Evolutionary conservation across 2,888 invertebrate genomes (phyloP), one percentile per base, ranked within the genome.

Genomic region (Thymelicus lineola): DNA sequence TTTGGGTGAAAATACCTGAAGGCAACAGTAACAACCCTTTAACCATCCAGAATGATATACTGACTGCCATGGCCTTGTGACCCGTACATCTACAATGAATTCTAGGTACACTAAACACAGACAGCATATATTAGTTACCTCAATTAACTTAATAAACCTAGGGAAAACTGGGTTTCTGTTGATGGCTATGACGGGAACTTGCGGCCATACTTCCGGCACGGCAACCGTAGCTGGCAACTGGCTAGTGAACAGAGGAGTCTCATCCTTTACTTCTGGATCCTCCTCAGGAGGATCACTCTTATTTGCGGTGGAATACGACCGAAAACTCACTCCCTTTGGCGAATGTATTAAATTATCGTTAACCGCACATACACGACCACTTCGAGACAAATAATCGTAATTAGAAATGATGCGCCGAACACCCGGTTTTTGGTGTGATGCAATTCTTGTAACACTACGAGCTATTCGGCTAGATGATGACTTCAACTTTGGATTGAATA

Each of bases 151-250:
- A 78, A 99, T 98, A 88, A 99, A 99, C 78, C 98, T 96, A 20
- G 99, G 99, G 93, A 99, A 99, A 1, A 99, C 97, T 6, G 99
- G 99, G 93, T 99, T 98, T 77, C 98, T 95, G 81, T 95, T 97
- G 75, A 99, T 97, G 0, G 99, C 98, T 77, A 99, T 97, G 9
- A 99, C 96, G 4, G 99, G 99, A 20, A 99, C 96, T 85, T 97
- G 97, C 0, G 99, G 99, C 97, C 98, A 99, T 10, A 97, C 96
- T 86, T 99, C 99, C 0, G 99, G 99, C 38, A 99, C 97, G 15
- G 97, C 97, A 60, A 98, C 97, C 0, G 98, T 97, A 0, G 98
- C 98, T 61, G 98, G 97, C 74, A 98, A 83, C 75, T 95, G 95
- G 66, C 94, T 94, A 71, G 93, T 91, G 74, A 91, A 93, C 74